Evolutionary conservation across 2,797 vertebrate genomes (phyloP).

Genomic region (Hephaestus fuliginosus): DNA sequence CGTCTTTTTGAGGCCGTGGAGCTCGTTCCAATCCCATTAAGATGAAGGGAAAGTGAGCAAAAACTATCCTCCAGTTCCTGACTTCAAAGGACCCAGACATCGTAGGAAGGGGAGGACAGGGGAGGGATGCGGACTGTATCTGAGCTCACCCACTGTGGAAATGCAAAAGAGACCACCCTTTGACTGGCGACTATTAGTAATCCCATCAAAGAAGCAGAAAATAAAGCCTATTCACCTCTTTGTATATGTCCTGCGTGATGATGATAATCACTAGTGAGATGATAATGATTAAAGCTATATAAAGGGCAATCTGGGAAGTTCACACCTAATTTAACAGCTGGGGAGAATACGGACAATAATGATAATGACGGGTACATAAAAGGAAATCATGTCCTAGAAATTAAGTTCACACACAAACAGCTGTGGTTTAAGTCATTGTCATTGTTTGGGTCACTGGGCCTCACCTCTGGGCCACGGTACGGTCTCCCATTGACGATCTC

Average conservation of each 20-base stretch:
- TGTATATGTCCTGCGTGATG: conserved; percentile 44
- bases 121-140: conserved; percentile 56
- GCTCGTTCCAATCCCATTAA: conserved; percentile 71
- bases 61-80: conserved; percentile 71
- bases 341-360: neutral
- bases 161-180: conserved; percentile 59
- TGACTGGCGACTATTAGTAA: conserved; percentile 67
- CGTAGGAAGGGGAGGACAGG: conserved; percentile 40
- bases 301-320: conserved; percentile 30
- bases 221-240: conserved; percentile 58
- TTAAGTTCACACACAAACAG: conserved; percentile 22
- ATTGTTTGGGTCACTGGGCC: conserved; percentile 27
- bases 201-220: conserved; percentile 80
- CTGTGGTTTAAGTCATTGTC: neutral
- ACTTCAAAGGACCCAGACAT: conserved; percentile 76
- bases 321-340: conserved; percentile 21
- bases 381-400: neutral
- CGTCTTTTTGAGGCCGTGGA: conserved; percentile 52
- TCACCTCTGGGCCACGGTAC: conserved; percentile 97
- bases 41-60: conserved; percentile 63
- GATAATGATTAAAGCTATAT: conserved; percentile 31
- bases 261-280: conserved; percentile 40
- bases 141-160: conserved; percentile 58
- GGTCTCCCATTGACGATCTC: conserved; percentile 99
- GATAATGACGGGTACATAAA: conserved; percentile 24